These are phyloP conservation scores for Eonycteris spelaea DNA, from an alignment of 2,113 vertebrate genomes.

Conservation along the genomic window DNA sequence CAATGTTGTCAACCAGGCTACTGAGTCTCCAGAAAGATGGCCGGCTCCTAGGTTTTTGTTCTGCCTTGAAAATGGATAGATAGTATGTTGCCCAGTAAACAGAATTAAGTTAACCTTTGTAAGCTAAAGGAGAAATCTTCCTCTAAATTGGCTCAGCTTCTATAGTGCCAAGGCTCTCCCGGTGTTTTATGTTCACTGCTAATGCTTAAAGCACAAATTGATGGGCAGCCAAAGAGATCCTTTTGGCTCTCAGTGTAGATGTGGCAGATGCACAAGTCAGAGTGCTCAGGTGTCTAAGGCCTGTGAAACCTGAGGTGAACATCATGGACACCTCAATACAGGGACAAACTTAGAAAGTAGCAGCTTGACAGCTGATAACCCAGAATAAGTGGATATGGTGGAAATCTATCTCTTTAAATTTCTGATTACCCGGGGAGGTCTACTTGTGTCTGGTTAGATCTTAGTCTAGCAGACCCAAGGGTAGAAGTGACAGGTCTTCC, in stretches of 20 bases:
- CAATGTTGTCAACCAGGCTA: not conserved
- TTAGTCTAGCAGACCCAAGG: not conserved
- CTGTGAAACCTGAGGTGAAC: not conserved
- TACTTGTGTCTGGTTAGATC: not conserved
- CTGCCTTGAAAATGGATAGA: not conserved
- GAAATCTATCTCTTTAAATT: not conserved
- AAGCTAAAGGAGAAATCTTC: not conserved
- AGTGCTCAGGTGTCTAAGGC: not conserved
- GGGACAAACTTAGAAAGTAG: not conserved
- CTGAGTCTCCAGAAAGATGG: not conserved
- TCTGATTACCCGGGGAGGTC: not conserved
- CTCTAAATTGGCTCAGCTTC: not conserved
- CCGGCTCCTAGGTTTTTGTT: not conserved
- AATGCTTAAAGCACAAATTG: not conserved
- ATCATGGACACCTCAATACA: not conserved
- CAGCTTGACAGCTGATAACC: not conserved
- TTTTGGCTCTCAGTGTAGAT: not conserved
- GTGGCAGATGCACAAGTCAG: not conserved
- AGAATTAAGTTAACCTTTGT: conserved; percentile 1
- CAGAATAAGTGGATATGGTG: not conserved
- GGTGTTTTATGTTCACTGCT: not conserved
- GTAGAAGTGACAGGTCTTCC: not conserved
- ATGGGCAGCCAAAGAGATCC: not conserved
- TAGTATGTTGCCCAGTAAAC: not conserved
- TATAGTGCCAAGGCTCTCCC: not conserved